These are phyloP conservation scores for Lepidurus arcticus DNA, from an alignment of 1,140 invertebrate genomes.

Conservation along the genomic window DNA sequence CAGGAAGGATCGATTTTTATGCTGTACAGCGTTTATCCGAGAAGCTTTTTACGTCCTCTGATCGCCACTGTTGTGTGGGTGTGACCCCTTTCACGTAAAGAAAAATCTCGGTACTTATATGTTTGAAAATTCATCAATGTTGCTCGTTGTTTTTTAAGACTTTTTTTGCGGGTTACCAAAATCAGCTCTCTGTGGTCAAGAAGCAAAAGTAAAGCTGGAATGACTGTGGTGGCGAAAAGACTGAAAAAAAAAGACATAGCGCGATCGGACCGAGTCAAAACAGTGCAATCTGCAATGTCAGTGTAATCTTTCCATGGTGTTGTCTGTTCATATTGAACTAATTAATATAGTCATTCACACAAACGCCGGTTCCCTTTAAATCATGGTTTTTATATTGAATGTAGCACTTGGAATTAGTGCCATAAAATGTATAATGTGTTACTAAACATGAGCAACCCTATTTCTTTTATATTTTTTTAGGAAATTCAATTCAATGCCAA, in stretches of 20 bases:
- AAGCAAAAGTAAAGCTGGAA: neutral
- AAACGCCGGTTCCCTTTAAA: neutral
- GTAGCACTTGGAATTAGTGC: neutral
- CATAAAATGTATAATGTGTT: no score
- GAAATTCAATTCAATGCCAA: no score
- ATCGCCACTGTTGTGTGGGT: constrained; percentile 1
- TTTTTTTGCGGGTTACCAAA: neutral
- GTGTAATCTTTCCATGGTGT: constrained; percentile 11
- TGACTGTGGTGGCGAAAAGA: neutral
- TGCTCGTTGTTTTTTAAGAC: constrained; percentile 15
- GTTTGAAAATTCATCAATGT: constrained; percentile 5
- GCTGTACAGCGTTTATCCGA: neutral
- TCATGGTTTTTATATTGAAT: neutral
- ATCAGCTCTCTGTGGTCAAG: neutral
- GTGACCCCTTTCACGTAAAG: neutral
- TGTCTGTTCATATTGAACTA: constrained; percentile 22
- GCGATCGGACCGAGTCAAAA: neutral
- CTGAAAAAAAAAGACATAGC: neutral
- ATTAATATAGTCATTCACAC: constrained; percentile 16
- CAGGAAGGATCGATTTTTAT: neutral
- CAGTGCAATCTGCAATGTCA: constrained; percentile 18
- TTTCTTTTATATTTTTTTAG: no score
- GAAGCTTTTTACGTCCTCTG: constrained; percentile 1
- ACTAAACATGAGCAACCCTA: no score
- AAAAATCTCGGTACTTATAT: neutral